These are phyloP conservation scores for Casuarius casuarius DNA, from an alignment of 2,113 vertebrate genomes.

Conservation along the genomic window DNA sequence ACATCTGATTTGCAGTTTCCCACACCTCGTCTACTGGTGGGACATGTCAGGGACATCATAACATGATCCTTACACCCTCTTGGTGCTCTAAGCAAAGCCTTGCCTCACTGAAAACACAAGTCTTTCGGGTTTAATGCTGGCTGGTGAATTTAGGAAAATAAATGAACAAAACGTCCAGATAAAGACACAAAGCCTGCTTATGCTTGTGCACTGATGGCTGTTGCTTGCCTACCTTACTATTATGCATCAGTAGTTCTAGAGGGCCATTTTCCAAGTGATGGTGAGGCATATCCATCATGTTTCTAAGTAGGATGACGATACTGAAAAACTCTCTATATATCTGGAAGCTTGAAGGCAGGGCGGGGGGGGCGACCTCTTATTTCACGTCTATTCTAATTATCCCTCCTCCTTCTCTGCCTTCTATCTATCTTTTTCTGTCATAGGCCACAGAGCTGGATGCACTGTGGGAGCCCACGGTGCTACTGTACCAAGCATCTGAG, in stretches of 20 bases:
- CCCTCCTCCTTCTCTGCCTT: not conserved
- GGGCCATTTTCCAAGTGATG: not conserved
- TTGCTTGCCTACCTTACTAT: too few species aligned
- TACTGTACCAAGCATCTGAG: not conserved
- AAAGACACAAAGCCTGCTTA: too few species aligned
- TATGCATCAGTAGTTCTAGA: too few species aligned
- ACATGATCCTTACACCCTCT: not conserved
- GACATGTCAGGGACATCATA: not conserved
- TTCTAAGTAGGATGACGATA: not conserved
- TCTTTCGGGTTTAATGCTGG: too few species aligned
- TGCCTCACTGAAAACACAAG: too few species aligned
- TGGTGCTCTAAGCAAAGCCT: too few species aligned
- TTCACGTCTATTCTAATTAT: not conserved
- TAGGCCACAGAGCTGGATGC: not conserved
- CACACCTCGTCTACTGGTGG: not conserved
- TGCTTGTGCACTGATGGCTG: too few species aligned
- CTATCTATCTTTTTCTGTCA: not conserved
- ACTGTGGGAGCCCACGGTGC: not conserved
- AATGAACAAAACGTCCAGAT: too few species aligned
- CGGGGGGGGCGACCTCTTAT: accelerated
- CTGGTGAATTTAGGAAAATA: too few species aligned
- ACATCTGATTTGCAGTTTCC: not conserved
- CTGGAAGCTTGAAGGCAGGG: not conserved
- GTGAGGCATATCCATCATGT: not conserved
- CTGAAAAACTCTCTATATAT: not conserved